Base-by-base conservation (phyloP, 2,888 invertebrate species). In the Aphidoletes aphidimyza region DNA sequence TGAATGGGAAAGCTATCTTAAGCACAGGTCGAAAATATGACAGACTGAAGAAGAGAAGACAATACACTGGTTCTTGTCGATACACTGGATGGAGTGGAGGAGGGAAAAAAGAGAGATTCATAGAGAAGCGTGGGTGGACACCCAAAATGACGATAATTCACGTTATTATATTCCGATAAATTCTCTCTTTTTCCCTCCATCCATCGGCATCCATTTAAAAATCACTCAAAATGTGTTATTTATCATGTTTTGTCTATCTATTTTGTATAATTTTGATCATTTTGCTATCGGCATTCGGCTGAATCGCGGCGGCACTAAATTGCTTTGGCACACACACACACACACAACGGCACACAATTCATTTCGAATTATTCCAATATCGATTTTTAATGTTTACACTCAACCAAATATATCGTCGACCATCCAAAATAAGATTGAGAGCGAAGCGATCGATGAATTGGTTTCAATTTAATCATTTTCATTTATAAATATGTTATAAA, bases 61-160 rank as follows among this genome's bases (percentile, higher is more conserved):
- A 14, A 69, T 30, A 69, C 30, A 30, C 17, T 69, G 69, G 26
- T 69, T 42, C n/a, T n/a, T n/a, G n/a, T n/a, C n/a, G n/a, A n/a
- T n/a, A n/a, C n/a, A n/a, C n/a, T n/a, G n/a, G n/a, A n/a, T n/a
- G n/a, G n/a, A n/a, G n/a, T n/a, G n/a, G n/a, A n/a, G n/a, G n/a
- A n/a, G n/a, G n/a, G n/a, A n/a, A 14, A 14, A 69, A 69, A 69
- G 3, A 6, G 1, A 69, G 69, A 69, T 69, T 69, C 30, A 81
- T 81, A 19, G n/a, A n/a, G n/a, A 81, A 81, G 37, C 81, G 81
- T 81, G 81, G 81, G 81, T n/a, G 81, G 81, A 81, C 81, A 81
- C 11, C 30, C 81, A 81, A 81, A 81, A 37, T 81, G 37, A 81
- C 37, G 37, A 81, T 81, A 81, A 81, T 81, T 81, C 39, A 81